Base-by-base conservation (phyloP, 2,797 vertebrate species). In the Argya squamiceps region DNA sequence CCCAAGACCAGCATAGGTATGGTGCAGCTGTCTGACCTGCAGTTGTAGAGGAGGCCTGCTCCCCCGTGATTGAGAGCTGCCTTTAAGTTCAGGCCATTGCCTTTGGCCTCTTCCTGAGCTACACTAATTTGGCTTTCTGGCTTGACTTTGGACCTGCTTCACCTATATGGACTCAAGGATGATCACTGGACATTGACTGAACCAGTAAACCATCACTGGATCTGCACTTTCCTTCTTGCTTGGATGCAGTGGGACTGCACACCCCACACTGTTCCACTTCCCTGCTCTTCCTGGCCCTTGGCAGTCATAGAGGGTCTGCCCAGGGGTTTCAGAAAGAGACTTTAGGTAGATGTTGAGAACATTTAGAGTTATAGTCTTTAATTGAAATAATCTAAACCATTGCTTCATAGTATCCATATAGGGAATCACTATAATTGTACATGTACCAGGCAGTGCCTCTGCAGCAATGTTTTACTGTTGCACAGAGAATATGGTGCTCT, bases 261-360 rank as follows among this genome's bases (percentile, higher is more conserved):
- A 39, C 1, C 4, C 3, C 2, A n/a, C 19, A 19, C 36, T 37
- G 10, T 6, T 6, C 20, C 27, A 16, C 6, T 63, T 30, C 24
- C 30, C 26, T 39, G 15, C 8, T 69, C 55, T 59, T 62, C n/a
- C 30, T 69, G n/a, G 4, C 65, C 3, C n/a, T 58, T 82, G 12
- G 12, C 12, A 37, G 30, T 22, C 26, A 84, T 34, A 39, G 11
- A 11, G 3, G 3, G 1, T 55, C 39, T 84, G n/a, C 12, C 16
- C 29, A 52, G 9, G 6, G 24, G 2, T 67, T 92, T 80, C 43
- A 50, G 37, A 67, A 24, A 36, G 11, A 91, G 4, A 18, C 13
- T 50, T 85, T 24, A 60, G 21, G 17, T 30, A 29, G 9, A 16
- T 46, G 39, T 10, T 46, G 36, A 83, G 64, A 71, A 50, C 11